Base-by-base conservation (phyloP, 2,797 vertebrate species). In the Philypnodon macrostomus region DNA sequence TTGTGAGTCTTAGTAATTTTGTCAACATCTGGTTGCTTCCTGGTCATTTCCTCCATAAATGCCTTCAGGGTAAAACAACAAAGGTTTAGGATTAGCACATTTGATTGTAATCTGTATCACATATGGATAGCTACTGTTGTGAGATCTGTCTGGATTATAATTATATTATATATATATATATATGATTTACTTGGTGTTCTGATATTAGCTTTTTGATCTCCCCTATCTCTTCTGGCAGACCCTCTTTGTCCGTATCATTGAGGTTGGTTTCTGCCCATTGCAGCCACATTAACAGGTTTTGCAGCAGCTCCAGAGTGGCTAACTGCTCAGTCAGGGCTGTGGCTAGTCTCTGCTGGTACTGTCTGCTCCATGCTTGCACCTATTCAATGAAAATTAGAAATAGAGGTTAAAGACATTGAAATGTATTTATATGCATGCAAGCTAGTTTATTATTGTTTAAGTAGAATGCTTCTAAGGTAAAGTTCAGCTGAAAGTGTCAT, bases 1-100 rank as follows among this genome's bases (percentile, higher is more conserved):
- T 98, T 99, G 79, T 98, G 93, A 32, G 94, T 98, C 88, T 98
- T 99, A 53, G 97, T 99, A 70, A 99, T 93, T 89, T 93, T 98
- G 84, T 98, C 96, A 73, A 99, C 96, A 78, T 99, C 95, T 62
- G 97, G 97, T 66, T 99, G 96, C 77, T 98, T 99, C 87, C 95
- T 93, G 69, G 96, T 98, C 95, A 99, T 98, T 92, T 99, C 96
- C 79, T 99, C 97, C 97, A 99, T 96, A 76, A 98, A 99, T 0
- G 77, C 90, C 97, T 99, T 75, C 57, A 84, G 73, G 6, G 27
- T 38, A 24, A 40, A 63, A 35, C 9, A 67, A 53, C 21, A 64
- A 29, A 13, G 40, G 32, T 46, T 60, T 14, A 27, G 42, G 35
- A 48, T 29, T 39, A 32, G n/a, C 49, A 47, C 18, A 58, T 31